Base-by-base conservation (phyloP, 2,888 invertebrate genomes). In the Gonocerus acuteangulatus region DNA sequence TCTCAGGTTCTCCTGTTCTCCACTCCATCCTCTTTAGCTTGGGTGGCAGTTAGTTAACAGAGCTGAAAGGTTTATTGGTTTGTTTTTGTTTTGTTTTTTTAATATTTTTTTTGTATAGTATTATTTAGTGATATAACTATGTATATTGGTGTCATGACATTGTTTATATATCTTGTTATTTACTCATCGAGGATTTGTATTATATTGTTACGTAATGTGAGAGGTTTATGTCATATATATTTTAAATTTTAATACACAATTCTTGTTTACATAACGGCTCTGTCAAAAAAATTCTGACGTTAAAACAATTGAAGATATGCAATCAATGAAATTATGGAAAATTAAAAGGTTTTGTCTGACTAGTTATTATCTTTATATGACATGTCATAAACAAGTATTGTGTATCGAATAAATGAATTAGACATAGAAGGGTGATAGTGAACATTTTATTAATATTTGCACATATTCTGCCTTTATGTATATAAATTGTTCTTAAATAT, bases 151-250 rank as follows among this genome's bases (percentile, higher is more conserved):
- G 42, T 42, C 54, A 54, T 54, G 54, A 54, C 54, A 54, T 22
- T 39, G 42, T 54, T 22, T 42, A 23, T 42, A 9, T 15, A 36
- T 54, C 32, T 39, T 54, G 39, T 54, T 54, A 42, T 54, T 54
- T 21, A 42, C 21, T 22, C 23, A n/a, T 54, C 11, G 19, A 22
- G 42, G 42, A 22, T 21, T 51, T 54, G 54, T 54, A 54, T 42
- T 39, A 42, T 39, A 42, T 42, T 54, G 54, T 54, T 54, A 42
- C 42, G 36, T 42, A 54, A 22, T 54, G n/a, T 54, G 54, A 54
- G 54, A 54, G 54, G 54, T 54, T 36, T 54, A 54, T 54, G 21
- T 47, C n/a, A 3, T n/a, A 39, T 39, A 11, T 39, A 32, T 39
- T 39, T 39, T 39, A n/a, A 39, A n/a, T n/a, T 4, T n/a, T 39